Evolutionary conservation across 2,113 vertebrate species (phyloP).

Genomic region (Macroglossus sobrinus): DNA sequence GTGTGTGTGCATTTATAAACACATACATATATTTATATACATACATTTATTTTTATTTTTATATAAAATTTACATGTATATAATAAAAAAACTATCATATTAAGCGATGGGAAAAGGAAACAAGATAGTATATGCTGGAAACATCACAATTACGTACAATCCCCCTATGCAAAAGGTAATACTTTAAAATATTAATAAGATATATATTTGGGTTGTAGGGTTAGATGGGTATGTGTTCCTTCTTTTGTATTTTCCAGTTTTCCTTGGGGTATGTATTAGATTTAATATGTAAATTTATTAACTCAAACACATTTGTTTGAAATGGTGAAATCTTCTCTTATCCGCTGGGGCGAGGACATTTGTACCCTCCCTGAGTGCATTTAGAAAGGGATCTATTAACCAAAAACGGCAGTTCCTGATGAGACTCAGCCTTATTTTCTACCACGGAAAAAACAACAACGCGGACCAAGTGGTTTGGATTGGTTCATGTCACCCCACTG

Average conservation of each 20-base stretch:
- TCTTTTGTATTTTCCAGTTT: background rate
- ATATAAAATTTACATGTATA: background rate
- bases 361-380: background rate
- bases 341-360: background rate
- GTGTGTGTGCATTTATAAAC: background rate
- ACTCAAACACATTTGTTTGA: background rate
- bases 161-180: background rate
- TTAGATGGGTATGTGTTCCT: background rate
- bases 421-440: background rate
- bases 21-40: background rate
- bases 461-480: background rate
- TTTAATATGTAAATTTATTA: background rate
- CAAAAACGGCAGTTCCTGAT: background rate
- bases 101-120: background rate
- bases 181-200: background rate
- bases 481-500: rapidly evolving
- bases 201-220: background rate
- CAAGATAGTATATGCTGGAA: background rate
- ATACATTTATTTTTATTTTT: background rate
- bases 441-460: rapidly evolving
- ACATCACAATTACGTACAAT: background rate
- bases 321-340: background rate
- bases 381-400: background rate
- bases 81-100: background rate
- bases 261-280: background rate